Evolutionary conservation across 2,113 vertebrate genomes (phyloP).

Genomic region (Mus pahari): DNA sequence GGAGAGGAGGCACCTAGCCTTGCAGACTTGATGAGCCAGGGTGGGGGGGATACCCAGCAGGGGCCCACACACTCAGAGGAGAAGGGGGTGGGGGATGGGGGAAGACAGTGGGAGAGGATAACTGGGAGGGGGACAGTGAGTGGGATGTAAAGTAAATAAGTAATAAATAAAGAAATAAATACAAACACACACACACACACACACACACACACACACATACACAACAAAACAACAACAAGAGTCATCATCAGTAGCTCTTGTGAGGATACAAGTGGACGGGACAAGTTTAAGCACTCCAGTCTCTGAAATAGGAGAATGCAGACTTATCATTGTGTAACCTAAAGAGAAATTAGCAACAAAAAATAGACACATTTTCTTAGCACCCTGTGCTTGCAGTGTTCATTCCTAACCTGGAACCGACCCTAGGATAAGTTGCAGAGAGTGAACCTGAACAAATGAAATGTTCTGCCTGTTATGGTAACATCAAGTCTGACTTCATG

Average conservation of each 20-base stretch:
- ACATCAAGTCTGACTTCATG: slow-evolving; percentile 32
- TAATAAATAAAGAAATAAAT: too few relatives aligned
- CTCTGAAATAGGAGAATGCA: slow-evolving; percentile 19
- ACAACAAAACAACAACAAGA: too few relatives aligned
- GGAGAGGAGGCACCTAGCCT: too few relatives aligned
- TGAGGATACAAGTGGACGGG: background rate
- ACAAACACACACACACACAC: too few relatives aligned
- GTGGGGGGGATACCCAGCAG: too few relatives aligned
- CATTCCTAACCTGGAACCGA: background rate
- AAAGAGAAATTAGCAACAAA: slow-evolving; percentile 1
- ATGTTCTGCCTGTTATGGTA: background rate
- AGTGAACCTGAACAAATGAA: background rate
- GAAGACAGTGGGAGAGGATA: too few relatives aligned
- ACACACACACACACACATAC: too few relatives aligned
- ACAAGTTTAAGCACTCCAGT: background rate
- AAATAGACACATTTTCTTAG: background rate
- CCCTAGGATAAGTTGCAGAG: background rate
- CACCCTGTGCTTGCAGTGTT: background rate
- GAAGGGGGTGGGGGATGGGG: too few relatives aligned
- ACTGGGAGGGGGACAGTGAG: too few relatives aligned
- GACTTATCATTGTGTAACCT: background rate
- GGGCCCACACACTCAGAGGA: too few relatives aligned
- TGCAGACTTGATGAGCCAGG: too few relatives aligned
- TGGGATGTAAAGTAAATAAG: too few relatives aligned
- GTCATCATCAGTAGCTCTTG: background rate